phyloP scores from a whole-genome alignment of 2,888 invertebrate species.

The Onchidella celtica region DNA sequence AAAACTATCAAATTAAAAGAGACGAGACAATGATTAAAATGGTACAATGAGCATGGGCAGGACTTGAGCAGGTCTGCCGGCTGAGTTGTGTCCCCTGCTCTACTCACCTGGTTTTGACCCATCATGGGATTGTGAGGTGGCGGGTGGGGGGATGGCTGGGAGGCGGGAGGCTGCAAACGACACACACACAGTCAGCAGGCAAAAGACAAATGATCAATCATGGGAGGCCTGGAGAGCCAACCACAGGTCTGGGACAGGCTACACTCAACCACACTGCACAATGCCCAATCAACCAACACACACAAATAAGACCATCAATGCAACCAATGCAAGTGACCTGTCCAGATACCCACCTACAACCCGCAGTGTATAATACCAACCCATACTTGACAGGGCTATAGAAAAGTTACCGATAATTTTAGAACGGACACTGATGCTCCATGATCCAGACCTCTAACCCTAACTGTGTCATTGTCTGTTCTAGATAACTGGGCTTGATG shows the following conservation, averaged over 20 bases:
- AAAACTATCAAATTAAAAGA: not conserved
- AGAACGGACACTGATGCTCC: no score
- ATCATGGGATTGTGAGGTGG: conserved; percentile 91
- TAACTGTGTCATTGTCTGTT: no score
- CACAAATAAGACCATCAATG: conserved; percentile 15
- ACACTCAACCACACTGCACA: conserved; percentile 24
- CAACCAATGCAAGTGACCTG: not conserved
- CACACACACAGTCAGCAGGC: conserved; percentile 43
- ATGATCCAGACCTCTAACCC: no score
- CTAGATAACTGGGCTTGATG: no score
- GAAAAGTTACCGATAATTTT: no score
- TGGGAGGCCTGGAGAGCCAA: not conserved
- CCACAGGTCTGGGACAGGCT: not conserved
- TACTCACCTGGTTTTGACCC: conserved; percentile 85
- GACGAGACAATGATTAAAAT: conserved; percentile 4
- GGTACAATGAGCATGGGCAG: conserved; percentile 35
- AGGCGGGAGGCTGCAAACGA: conserved; percentile 85
- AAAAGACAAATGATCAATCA: conserved; percentile 24
- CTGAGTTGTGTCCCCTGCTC: conserved; percentile 25
- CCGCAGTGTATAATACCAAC: no score
- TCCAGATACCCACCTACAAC: not conserved
- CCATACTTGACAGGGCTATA: no score
- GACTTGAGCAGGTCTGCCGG: conserved; percentile 19
- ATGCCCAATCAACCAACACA: conserved; percentile 34
- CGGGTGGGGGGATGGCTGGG: conserved; percentile 92